Evolutionary conservation across 1,140 invertebrate species (phyloP).

Genomic region (Eubasilissa regina): DNA sequence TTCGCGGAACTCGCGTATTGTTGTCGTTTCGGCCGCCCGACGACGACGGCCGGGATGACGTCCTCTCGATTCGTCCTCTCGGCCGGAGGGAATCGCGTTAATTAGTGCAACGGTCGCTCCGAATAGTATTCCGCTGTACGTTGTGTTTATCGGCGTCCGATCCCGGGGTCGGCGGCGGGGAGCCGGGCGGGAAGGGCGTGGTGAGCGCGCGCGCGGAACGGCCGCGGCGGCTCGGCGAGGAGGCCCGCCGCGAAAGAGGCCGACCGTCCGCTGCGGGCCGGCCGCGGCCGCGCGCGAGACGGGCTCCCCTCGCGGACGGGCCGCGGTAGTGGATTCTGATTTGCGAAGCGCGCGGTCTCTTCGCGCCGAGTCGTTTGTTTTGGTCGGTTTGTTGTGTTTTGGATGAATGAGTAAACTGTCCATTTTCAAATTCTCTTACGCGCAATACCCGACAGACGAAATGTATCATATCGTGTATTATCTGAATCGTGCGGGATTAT

Average conservation of each 20-base stretch:
- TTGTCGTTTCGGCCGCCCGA: not conserved
- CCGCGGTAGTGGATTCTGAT: not conserved
- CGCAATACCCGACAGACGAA: too few species aligned
- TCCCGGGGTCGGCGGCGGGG: slow-evolving; percentile 10
- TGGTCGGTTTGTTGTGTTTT: slow-evolving; percentile 1
- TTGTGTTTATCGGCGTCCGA: slow-evolving; percentile 14
- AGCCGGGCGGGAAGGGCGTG: slow-evolving; percentile 27
- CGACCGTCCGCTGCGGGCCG: not conserved
- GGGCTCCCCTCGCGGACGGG: not conserved
- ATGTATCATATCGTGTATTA: too few species aligned
- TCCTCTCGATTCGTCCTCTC: not conserved
- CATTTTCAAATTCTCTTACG: not conserved
- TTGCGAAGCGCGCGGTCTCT: not conserved
- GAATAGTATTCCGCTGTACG: not conserved
- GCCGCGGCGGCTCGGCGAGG: not conserved
- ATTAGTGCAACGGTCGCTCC: slow-evolving; percentile 1
- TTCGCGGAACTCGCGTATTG: too few species aligned
- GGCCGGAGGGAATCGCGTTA: not conserved
- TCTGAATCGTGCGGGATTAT: too few species aligned
- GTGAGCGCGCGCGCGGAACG: slow-evolving; percentile 14
- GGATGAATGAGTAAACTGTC: slow-evolving; percentile 20
- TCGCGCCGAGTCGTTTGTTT: slow-evolving; percentile 25
- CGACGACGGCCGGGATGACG: not conserved
- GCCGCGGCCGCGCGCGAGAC: not conserved
- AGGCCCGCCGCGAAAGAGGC: not conserved